A percentile compares a stretch with the other conserved stretches of the same genome.
Evolutionary conservation across 1,140 invertebrate species (phyloP).

Genomic region (Caligus rogercresseyi): DNA sequence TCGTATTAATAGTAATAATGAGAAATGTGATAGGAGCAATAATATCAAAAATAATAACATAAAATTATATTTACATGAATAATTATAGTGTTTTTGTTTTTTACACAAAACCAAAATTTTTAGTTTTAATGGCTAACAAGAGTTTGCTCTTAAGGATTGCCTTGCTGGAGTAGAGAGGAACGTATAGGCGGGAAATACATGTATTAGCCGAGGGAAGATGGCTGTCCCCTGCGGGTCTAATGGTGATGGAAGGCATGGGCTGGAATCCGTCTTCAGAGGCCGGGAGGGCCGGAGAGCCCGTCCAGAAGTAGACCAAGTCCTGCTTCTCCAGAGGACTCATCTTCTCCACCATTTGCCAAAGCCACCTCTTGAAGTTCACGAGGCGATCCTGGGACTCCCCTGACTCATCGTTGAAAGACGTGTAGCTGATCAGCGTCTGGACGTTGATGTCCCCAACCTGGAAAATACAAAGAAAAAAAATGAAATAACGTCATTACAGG

Average conservation of each 20-base stretch:
- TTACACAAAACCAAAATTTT: constrained; percentile 99
- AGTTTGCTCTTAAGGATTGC: constrained; percentile 84
- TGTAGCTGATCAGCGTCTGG: constrained; percentile 83
- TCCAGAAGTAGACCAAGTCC: constrained; percentile 99
- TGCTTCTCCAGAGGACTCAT: constrained; percentile 92
- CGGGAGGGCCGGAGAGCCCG: constrained; percentile 89
- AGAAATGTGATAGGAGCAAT: no score
- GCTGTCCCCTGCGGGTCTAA: constrained; percentile 88
- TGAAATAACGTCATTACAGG: constrained; percentile 1
- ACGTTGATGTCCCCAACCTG: constrained; percentile 32
- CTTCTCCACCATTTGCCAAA: constrained; percentile 98
- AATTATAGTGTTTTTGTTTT: no score
- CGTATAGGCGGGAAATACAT: constrained; percentile 95
- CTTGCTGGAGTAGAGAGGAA: constrained; percentile 91
- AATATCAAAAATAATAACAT: no score
- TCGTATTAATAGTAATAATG: no score
- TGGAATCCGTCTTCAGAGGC: constrained; percentile 98
- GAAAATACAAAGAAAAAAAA: not conserved
- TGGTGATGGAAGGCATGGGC: constrained; percentile 94
- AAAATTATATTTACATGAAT: no score
- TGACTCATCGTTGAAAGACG: constrained; percentile 94
- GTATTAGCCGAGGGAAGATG: constrained; percentile 97
- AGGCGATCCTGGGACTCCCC: constrained; percentile 69
- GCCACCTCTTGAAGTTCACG: constrained; percentile 89
- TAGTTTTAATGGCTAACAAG: constrained; percentile 92